phyloP scores from a whole-genome alignment of 2,113 vertebrate genomes.

The Platichthys stellatus region DNA sequence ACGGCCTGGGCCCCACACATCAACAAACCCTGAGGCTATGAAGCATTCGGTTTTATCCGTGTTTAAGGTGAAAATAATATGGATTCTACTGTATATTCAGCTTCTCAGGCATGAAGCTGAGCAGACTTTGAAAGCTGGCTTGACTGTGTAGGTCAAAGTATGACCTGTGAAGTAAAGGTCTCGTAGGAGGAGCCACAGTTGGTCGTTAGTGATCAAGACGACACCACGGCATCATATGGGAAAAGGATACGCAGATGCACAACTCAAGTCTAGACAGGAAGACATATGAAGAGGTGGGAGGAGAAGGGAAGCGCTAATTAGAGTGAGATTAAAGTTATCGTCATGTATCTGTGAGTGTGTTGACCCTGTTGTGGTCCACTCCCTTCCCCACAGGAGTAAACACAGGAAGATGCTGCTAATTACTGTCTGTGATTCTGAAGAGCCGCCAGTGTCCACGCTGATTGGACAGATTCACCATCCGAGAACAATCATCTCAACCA shows the following conservation, averaged over 20 bases:
- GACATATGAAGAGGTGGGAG: slow-evolving; percentile 65
- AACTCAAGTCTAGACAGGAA: slow-evolving; percentile 80
- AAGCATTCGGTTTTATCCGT: neutral
- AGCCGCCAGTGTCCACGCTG: slow-evolving; percentile 24
- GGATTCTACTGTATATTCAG: neutral
- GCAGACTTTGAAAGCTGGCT: too few relatives aligned
- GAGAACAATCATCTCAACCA: slow-evolving; percentile 14
- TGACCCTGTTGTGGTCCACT: slow-evolving; percentile 59
- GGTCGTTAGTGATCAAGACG: slow-evolving; percentile 11
- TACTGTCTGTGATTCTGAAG: slow-evolving; percentile 69
- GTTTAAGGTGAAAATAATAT: slow-evolving; percentile 21
- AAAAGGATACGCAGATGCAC: slow-evolving; percentile 23
- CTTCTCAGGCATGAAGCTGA: neutral
- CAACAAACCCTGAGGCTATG: slow-evolving; percentile 11
- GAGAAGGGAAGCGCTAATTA: slow-evolving; percentile 76
- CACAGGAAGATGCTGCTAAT: slow-evolving; percentile 83
- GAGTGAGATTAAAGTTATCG: slow-evolving; percentile 79
- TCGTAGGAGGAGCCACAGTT: neutral
- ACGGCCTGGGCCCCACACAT: neutral
- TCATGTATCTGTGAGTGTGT: slow-evolving; percentile 77
- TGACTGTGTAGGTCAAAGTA: too few relatives aligned
- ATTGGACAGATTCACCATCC: slow-evolving; percentile 30
- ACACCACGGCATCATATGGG: slow-evolving; percentile 24
- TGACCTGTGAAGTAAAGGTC: neutral
- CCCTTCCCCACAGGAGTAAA: slow-evolving; percentile 80